Conservation (phyloP, 1,140 invertebrate genomes). For the Xylocopa sonorina region DNA sequence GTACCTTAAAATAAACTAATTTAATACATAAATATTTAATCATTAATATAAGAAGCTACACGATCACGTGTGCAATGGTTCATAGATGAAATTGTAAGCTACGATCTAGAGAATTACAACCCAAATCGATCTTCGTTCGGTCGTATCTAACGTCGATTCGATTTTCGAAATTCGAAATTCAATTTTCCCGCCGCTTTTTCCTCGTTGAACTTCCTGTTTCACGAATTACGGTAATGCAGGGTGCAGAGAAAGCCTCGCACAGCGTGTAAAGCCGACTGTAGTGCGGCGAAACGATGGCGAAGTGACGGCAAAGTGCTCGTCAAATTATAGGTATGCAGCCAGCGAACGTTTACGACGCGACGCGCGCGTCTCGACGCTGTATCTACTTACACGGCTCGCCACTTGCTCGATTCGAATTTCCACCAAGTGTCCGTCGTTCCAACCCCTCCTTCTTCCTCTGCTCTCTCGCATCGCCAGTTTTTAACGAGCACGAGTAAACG, state of each 20-base stretch:
- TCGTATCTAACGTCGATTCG: too few species aligned
- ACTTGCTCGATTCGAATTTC: constrained; percentile 48
- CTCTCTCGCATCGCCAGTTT: constrained; percentile 21
- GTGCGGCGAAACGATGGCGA: constrained; percentile 38
- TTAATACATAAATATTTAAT: too few species aligned
- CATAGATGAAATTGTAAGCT: too few species aligned
- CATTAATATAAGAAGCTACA: too few species aligned
- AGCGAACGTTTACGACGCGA: constrained; percentile 59
- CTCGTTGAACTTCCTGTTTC: constrained; percentile 24
- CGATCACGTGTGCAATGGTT: too few species aligned
- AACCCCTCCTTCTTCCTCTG: not conserved
- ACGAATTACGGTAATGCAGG: constrained; percentile 47
- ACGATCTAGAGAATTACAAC: too few species aligned
- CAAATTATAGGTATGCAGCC: constrained; percentile 64
- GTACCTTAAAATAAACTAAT: too few species aligned
- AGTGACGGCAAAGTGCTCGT: constrained; percentile 62
- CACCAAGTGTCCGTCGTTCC: constrained; percentile 3
- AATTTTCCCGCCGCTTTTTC: not conserved
- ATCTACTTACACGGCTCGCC: constrained; percentile 2
- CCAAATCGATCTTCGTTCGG: too few species aligned
- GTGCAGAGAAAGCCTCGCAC: not conserved
- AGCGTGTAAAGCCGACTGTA: constrained; percentile 12
- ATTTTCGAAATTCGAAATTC: not conserved
- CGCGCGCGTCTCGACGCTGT: constrained; percentile 30
- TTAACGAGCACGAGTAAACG: constrained; percentile 22